phyloP scores from a whole-genome alignment of 2,797 vertebrate species.

The Phalloptychus januarius region DNA sequence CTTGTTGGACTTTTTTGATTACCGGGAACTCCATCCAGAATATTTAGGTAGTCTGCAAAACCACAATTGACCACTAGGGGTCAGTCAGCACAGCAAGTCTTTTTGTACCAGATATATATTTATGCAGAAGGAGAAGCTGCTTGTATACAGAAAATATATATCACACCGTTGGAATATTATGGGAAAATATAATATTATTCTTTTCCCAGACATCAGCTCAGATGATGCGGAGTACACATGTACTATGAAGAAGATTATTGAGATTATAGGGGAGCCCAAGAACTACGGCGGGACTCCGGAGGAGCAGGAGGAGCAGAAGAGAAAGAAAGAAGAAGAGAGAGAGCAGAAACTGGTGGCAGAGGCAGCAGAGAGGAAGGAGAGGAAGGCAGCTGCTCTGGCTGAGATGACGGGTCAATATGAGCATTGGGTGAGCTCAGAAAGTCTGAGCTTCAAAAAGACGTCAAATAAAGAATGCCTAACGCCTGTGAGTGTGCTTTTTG shows the following conservation, averaged over 20 bases:
- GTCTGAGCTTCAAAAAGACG: neutral
- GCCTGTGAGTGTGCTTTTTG: neutral
- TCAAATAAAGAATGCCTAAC: neutral
- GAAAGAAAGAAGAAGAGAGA: slow-evolving; percentile 72
- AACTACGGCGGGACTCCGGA: slow-evolving; percentile 87
- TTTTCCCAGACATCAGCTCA: slow-evolving; percentile 59
- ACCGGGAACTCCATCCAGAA: slow-evolving; percentile 89
- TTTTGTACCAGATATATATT: neutral
- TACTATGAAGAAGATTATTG: slow-evolving; percentile 80
- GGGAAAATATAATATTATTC: neutral
- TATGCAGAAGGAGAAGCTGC: neutral
- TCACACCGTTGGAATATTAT: neutral
- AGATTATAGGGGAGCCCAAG: slow-evolving; percentile 82
- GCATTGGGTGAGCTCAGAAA: slow-evolving; percentile 85
- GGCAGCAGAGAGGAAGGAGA: slow-evolving; percentile 71
- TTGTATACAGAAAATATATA: neutral
- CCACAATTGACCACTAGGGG: neutral
- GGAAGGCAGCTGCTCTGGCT: slow-evolving; percentile 77
- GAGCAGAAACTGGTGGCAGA: slow-evolving; percentile 70
- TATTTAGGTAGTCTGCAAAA: slow-evolving; percentile 75
- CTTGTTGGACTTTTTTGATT: slow-evolving; percentile 91
- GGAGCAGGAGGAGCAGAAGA: slow-evolving; percentile 81
- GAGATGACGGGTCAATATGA: slow-evolving; percentile 84
- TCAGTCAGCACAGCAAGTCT: neutral
- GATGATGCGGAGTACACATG: slow-evolving; percentile 73